These are phyloP conservation scores for Sesamia nonagrioides DNA, from an alignment of 1,140 invertebrate species.

Conservation along the genomic window DNA sequence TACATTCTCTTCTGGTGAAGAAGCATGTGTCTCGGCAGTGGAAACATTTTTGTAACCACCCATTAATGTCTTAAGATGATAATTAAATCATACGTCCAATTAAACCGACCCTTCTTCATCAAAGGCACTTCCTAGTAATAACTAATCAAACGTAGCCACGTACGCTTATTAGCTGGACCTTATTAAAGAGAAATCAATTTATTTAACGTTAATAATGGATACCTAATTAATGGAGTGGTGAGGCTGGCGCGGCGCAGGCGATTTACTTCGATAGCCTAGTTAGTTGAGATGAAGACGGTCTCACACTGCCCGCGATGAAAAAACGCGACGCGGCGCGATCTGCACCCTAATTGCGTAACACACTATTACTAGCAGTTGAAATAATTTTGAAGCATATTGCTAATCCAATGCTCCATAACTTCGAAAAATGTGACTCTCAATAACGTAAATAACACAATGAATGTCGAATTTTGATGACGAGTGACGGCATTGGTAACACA, in stretches of 20 bases:
- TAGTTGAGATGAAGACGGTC: conserved; percentile 7
- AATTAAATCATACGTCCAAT: background rate
- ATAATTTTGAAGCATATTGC: too few relatives aligned
- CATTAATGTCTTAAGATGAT: too few relatives aligned
- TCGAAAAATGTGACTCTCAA: too few relatives aligned
- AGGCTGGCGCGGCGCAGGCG: conserved; percentile 24
- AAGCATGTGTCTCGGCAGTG: too few relatives aligned
- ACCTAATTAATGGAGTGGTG: conserved; percentile 54
- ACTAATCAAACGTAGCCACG: conserved; percentile 27
- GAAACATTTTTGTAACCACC: too few relatives aligned
- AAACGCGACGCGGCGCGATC: background rate
- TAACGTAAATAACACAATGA: too few relatives aligned
- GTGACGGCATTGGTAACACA: too few relatives aligned
- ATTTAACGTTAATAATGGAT: conserved; percentile 53
- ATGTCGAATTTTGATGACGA: too few relatives aligned
- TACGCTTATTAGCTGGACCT: conserved; percentile 34
- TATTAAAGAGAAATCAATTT: conserved; percentile 52
- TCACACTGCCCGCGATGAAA: background rate
- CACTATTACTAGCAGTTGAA: too few relatives aligned
- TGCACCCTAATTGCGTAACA: too few relatives aligned
- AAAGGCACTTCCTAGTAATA: conserved; percentile 1
- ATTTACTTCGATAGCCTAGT: conserved; percentile 52
- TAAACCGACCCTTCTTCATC: background rate
- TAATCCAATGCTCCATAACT: too few relatives aligned
- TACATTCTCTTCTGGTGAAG: too few relatives aligned